Conservation (phyloP, 64 coral and sea anemone genomes). For the Porites lutea region DNA sequence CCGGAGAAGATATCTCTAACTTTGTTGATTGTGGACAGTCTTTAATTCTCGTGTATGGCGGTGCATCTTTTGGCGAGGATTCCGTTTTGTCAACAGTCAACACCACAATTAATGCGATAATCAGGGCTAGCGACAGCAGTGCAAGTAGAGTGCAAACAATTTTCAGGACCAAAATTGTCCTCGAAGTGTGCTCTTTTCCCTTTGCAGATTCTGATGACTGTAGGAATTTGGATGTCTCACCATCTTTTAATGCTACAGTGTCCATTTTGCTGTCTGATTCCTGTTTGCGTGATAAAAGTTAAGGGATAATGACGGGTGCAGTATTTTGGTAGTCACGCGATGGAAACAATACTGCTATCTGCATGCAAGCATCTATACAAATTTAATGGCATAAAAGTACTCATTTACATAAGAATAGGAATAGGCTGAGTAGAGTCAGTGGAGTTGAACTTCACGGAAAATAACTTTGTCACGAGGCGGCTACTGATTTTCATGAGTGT, state of each 20-base stretch:
- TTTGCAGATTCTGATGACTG: background rate
- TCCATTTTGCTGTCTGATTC: no score
- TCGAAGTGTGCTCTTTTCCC: background rate
- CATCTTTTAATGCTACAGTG: background rate
- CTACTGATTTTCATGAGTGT: no score
- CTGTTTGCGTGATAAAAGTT: no score
- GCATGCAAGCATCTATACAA: no score
- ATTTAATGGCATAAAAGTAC: no score
- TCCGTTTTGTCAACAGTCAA: background rate
- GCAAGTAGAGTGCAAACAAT: background rate
- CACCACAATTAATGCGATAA: slow-evolving; percentile 54
- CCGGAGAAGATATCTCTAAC: background rate
- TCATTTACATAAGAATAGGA: no score
- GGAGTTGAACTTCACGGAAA: no score
- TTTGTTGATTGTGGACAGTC: background rate
- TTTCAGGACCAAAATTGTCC: background rate
- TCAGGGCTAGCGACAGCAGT: background rate
- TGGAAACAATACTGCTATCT: no score
- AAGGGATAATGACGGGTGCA: no score
- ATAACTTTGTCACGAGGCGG: no score
- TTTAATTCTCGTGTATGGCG: background rate
- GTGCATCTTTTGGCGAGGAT: background rate
- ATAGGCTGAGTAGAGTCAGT: no score
- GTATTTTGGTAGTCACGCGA: no score
- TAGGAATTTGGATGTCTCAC: background rate